Conservation (phyloP, 2,113 vertebrate genomes). For the Daubentonia madagascariensis region DNA sequence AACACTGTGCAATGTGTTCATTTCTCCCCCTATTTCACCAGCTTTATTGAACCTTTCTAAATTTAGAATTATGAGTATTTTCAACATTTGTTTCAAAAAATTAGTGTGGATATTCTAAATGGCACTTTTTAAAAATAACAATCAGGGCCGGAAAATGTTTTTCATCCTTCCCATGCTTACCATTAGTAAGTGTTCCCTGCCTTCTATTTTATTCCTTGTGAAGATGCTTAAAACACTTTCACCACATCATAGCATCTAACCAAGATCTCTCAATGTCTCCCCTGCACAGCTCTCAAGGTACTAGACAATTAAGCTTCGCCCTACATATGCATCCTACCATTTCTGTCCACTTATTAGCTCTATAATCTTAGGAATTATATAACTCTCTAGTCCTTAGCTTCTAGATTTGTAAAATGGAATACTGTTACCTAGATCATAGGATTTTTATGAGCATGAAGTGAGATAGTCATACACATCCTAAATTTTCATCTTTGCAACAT, state of each 20-base stretch:
- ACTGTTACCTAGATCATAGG: not conserved
- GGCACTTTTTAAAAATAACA: not conserved
- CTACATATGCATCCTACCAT: not conserved
- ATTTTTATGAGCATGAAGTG: not conserved
- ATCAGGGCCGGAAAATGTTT: not conserved
- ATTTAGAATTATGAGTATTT: not conserved
- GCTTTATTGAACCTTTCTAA: not conserved
- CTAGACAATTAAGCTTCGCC: not conserved
- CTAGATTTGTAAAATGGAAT: not conserved
- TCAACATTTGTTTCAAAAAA: not conserved
- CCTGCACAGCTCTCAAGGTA: not conserved
- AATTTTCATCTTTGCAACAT: not conserved
- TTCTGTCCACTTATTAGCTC: not conserved
- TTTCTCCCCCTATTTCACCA: not conserved
- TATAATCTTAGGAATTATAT: not conserved
- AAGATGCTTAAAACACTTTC: not conserved
- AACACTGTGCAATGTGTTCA: not conserved
- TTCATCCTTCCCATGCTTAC: not conserved
- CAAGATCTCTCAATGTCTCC: not conserved
- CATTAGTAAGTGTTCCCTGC: not conserved
- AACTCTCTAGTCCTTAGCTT: not conserved
- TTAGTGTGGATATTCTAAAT: not conserved
- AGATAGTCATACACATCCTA: not conserved
- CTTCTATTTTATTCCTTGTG: not conserved
- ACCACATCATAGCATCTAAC: not conserved